Evolutionary conservation across 2,113 vertebrate genomes (phyloP).

Genomic region (Copsychus sechellarum): DNA sequence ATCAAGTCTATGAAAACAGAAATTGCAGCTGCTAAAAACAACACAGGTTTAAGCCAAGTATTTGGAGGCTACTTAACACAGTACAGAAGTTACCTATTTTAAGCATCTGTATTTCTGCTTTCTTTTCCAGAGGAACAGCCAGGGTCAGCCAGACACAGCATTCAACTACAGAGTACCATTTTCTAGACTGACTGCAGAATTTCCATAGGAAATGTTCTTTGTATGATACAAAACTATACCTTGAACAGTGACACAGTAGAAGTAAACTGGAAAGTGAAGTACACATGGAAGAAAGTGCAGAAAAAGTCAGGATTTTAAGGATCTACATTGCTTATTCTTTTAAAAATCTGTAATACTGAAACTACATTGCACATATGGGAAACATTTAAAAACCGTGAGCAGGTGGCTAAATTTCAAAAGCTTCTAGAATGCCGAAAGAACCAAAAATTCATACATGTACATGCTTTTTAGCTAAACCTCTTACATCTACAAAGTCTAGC

Average conservation of each 20-base stretch:
- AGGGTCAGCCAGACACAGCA: not conserved
- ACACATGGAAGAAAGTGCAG: not conserved
- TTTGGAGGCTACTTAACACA: not conserved
- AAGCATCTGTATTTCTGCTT: not conserved
- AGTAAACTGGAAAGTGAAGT: not conserved
- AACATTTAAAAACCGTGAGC: not conserved
- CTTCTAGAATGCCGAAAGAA: not conserved
- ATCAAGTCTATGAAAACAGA: not conserved
- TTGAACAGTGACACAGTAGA: not conserved
- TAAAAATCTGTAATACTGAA: not conserved
- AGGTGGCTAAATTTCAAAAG: not conserved
- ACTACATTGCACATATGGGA: not conserved
- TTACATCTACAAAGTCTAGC: not conserved
- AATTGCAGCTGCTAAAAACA: not conserved
- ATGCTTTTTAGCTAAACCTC: not conserved
- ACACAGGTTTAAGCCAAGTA: not conserved
- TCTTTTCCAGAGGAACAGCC: not conserved
- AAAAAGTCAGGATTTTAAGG: not conserved
- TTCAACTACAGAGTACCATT: not conserved
- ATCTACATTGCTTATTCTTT: not conserved
- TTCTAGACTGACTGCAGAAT: not conserved
- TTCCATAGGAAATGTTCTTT: not conserved
- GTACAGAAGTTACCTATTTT: not conserved
- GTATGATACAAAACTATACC: not conserved
- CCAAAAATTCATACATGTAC: not conserved